phyloP scores from a whole-genome alignment of 2,888 invertebrate genomes.

The Clunio marinus region DNA sequence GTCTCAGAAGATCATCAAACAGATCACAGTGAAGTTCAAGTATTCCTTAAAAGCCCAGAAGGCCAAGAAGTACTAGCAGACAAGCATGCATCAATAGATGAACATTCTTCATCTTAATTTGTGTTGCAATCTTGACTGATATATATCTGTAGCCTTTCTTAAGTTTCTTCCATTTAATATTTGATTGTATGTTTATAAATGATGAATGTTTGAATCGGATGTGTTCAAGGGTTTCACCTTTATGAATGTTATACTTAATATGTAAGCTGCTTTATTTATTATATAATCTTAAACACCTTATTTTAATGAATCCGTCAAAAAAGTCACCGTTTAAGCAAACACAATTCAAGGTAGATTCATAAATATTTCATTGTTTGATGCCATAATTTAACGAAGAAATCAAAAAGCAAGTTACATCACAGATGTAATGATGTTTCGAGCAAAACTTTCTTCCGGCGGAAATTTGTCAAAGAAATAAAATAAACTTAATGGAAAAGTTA shows the following conservation, averaged over 20 bases:
- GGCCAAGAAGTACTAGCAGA: slow-evolving; percentile 40
- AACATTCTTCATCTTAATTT: not conserved
- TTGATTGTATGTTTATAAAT: not conserved
- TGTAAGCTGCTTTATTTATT: slow-evolving; percentile 36
- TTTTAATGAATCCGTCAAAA: slow-evolving; percentile 3
- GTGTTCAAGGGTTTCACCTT: not conserved
- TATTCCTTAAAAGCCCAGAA: slow-evolving; percentile 39
- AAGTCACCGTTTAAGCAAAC: not conserved
- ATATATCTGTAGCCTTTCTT: not conserved
- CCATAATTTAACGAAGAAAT: not conserved
- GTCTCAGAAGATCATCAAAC: slow-evolving; percentile 38
- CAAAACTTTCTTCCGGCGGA: not conserved
- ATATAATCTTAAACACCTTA: slow-evolving; percentile 30
- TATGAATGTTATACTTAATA: not conserved
- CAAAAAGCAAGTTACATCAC: not conserved
- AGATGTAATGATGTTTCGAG: not conserved
- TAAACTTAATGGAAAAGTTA: not conserved
- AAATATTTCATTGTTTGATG: slow-evolving; percentile 5
- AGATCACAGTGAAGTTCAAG: slow-evolving; percentile 39
- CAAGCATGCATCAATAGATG: slow-evolving; percentile 28
- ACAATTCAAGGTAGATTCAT: not conserved
- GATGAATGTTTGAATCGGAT: not conserved
- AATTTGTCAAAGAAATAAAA: slow-evolving; percentile 13
- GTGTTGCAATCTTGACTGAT: not conserved
- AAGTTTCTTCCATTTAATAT: not conserved